These are phyloP conservation scores for Listronotus oregonensis DNA, from an alignment of 1,140 invertebrate genomes.

Conservation along the genomic window DNA sequence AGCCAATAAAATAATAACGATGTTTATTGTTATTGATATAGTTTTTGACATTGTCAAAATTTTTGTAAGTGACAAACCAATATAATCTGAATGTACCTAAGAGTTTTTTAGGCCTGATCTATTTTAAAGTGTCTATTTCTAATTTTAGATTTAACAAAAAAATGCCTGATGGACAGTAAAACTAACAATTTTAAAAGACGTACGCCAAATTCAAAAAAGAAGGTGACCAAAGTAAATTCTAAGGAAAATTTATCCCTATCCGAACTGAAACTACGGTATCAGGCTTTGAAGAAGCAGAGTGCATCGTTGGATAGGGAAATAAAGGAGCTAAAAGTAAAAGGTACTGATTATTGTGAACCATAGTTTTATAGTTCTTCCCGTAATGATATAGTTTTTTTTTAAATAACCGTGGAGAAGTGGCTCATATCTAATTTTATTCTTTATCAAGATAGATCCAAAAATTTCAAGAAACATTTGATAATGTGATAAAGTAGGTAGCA, in stretches of 20 bases:
- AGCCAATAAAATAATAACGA: no score
- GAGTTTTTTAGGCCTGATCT: no score
- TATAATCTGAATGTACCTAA: no score
- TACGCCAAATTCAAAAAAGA: constrained; percentile 9
- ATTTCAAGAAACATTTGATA: no score
- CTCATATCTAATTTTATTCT: no score
- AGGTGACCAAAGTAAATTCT: constrained; percentile 18
- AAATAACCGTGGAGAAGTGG: no score
- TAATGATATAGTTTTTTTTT: no score
- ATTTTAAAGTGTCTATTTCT: not conserved
- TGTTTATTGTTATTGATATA: no score
- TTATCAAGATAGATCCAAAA: no score
- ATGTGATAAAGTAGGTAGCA: no score
- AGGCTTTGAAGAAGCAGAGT: constrained; percentile 37
- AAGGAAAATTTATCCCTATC: constrained; percentile 20
- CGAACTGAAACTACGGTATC: constrained; percentile 34
- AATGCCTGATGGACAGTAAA: constrained; percentile 12
- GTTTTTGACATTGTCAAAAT: no score
- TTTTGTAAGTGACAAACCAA: no score
- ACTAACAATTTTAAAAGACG: constrained; percentile 11
- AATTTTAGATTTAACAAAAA: not conserved
- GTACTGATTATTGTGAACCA: constrained; percentile 1
- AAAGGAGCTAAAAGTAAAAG: constrained; percentile 34
- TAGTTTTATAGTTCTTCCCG: not conserved
- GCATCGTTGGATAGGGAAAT: constrained; percentile 44